These are phyloP conservation scores for Drosophila formosana DNA, from an alignment of 2,888 invertebrate species.

Conservation along the genomic window DNA sequence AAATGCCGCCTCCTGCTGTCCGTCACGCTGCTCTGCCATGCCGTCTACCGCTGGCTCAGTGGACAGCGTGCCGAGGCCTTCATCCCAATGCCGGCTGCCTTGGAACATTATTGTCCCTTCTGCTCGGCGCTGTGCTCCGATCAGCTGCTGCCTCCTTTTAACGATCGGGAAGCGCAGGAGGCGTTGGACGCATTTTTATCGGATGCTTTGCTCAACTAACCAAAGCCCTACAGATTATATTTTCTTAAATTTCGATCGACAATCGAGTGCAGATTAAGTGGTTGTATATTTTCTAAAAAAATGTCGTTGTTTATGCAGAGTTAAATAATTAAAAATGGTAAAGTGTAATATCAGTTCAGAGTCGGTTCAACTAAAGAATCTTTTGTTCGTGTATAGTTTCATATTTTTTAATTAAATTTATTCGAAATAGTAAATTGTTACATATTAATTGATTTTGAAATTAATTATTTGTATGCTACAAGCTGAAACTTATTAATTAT, in stretches of 20 bases:
- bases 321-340: no score
- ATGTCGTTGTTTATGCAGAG: no score
- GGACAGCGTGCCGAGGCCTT: neutral
- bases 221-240: neutral
- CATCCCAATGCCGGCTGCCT: neutral
- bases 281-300: neutral
- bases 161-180: neutral
- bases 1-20: conserved; percentile 30
- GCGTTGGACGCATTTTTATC: neutral
- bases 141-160: neutral
- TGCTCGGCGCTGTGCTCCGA: neutral
- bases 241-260: neutral
- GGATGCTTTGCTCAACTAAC: neutral
- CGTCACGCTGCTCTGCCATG: conserved; percentile 1
- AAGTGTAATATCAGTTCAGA: no score
- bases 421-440: no score
- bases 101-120: neutral
- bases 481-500: no score
- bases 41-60: conserved; percentile 27
- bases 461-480: no score
- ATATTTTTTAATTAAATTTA: no score
- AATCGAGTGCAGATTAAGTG: no score
- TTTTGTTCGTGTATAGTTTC: no score
- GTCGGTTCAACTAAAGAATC: no score
- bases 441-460: no score